Base-by-base conservation (phyloP, 2,888 invertebrate species). In the Bellardia pandia region DNA sequence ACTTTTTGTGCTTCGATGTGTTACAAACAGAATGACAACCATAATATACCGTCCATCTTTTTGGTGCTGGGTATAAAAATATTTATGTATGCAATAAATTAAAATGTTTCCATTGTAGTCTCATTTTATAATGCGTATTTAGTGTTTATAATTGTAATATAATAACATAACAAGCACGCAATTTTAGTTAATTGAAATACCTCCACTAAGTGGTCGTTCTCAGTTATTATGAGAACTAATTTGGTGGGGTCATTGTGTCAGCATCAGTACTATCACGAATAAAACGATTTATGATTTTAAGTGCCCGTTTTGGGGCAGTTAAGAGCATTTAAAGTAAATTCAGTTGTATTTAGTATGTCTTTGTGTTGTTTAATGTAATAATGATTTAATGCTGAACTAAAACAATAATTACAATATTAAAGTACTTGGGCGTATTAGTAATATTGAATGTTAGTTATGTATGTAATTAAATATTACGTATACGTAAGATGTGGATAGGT, bases 361-460 rank as follows among this genome's bases (percentile, higher is more conserved):
- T 23, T 23, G 33, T 33, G 3, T 60, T 14, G 33, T 14, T 60
- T 13, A 40, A 60, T 60, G 14, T 45, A 11, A 9, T 33, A 71
- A 53, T 69, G 37, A 4, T 30, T n/a, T 51, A 11, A 37, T 33
- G 37, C 37, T 71, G 16, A 16, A 66, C 11, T 37, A 37, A 53
- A 71, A 71, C 40, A 51, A 53, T 51, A 37, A 16, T 37, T 51
- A 76, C 33, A 53, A 23, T 30, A 58, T 45, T 37, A 7, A 58
- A 4, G 2, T 9, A 60, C 13, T 48, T 69, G 11, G n/a, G 68
- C 68, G 69, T 69, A 78, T 60, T 4, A 78, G 30, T 60, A 60
- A 69, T 60, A 78, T 42, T 48, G 3, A 68, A 33, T 77, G n/a
- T 45, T n/a, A 42, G 13, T n/a, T n/a, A 53, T 42, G 23, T 37